A percentile compares a stretch with the other conserved stretches of the same genome.
These are phyloP conservation scores for Helostoma temminkii DNA, from an alignment of 2,797 vertebrate genomes.

Conservation along the genomic window DNA sequence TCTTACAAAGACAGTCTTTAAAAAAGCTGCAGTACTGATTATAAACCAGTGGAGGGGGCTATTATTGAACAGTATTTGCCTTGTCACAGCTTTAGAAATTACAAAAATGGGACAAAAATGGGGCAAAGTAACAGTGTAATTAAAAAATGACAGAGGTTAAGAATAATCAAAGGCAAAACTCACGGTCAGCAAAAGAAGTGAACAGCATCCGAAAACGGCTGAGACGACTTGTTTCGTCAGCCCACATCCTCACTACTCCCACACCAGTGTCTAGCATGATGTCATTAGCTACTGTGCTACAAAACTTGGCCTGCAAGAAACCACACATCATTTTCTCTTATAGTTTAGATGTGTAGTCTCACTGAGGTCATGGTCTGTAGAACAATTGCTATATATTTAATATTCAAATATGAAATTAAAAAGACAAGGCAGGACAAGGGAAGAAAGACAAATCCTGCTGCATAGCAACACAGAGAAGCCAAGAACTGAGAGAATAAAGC, in stretches of 20 bases:
- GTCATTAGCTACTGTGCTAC: slow-evolving; percentile 95
- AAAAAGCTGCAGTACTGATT: slow-evolving; percentile 10
- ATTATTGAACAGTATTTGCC: neutral
- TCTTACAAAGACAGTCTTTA: neutral
- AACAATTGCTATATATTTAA: slow-evolving; percentile 48
- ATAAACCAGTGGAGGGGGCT: slow-evolving; percentile 27
- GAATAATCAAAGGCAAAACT: slow-evolving; percentile 73
- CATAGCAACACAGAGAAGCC: slow-evolving; percentile 23
- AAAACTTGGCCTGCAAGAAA: slow-evolving; percentile 90
- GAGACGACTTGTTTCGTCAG: slow-evolving; percentile 92
- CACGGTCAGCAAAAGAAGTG: slow-evolving; percentile 93
- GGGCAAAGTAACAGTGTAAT: too few species aligned
- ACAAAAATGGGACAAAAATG: neutral
- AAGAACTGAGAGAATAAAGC: slow-evolving; percentile 4
- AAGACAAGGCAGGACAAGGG: too few species aligned
- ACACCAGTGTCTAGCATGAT: slow-evolving; percentile 89
- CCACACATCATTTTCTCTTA: slow-evolving; percentile 42
- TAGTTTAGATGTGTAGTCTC: slow-evolving; percentile 43
- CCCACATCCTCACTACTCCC: slow-evolving; percentile 95
- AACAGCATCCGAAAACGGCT: slow-evolving; percentile 95
- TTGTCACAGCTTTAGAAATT: neutral
- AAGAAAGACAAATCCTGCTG: slow-evolving; percentile 27
- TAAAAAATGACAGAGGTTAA: neutral
- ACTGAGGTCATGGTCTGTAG: slow-evolving; percentile 58
- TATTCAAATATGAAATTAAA: slow-evolving; percentile 1